Base-by-base conservation (phyloP, 2,797 vertebrate species). In the Erethizon dorsatum region DNA sequence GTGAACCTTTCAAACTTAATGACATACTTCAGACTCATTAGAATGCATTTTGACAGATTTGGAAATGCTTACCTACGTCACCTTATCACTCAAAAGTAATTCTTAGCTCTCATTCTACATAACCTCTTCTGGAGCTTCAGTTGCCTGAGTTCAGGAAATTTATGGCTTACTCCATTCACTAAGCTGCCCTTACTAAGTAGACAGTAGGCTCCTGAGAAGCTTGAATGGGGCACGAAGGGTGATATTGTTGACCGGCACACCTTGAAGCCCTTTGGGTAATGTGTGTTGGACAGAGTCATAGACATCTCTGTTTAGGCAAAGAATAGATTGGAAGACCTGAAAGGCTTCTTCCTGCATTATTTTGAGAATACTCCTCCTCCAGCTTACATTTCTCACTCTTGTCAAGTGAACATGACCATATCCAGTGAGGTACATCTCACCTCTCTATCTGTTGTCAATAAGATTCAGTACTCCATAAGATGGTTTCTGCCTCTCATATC, bases 111-210 rank as follows among this genome's bases (percentile, higher is more conserved):
- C 7, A 18, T 52, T 20, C 56, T n/a, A 33, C 2, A n/a, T 56
- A 1, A 78, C 14, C 28, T 14, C 13, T 9, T 61, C 24, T 54
- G 28, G 47, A 80, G 6, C 4, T 3, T 56, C 28, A 3, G n/a
- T 37, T 52, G 11, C 5, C 41, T 41, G 33, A 41, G 3, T 45
- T n/a, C 12, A 13, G 61, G 33, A 24, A n/a, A 37, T 4, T 13
- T 0, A 1, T 2, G 0, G 4, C 50, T 83, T 13, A 47, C 2
- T 6, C 4, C 47, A 15, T 1, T 33, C 3, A 63, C 13, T 33
- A 50, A 7, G 1, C 14, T 5, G 12, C 18, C 14, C 8, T 37
- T 41, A 10, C 31, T 10, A 47, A 10, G 0, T 5, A 50, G 61
- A 1, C 0, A 1, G 13, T 59, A 10, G 28, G 2, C 8, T 73